phyloP scores from a whole-genome alignment of 1,140 invertebrate species.

The Drepana arcuata region DNA sequence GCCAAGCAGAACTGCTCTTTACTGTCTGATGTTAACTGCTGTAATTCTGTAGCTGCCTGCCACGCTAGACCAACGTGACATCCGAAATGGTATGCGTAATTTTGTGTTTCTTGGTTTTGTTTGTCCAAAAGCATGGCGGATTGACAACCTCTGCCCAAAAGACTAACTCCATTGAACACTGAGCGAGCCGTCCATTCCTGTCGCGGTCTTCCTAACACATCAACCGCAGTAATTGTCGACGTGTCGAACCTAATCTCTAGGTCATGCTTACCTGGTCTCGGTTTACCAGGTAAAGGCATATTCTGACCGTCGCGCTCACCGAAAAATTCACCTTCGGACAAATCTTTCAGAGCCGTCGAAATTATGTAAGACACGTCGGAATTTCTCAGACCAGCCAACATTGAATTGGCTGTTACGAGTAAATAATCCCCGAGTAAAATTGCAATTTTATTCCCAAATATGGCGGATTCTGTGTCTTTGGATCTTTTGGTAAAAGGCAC shows the following conservation, averaged over 20 bases:
- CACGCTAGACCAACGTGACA: slow-evolving; percentile 87
- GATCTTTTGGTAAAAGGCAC: slow-evolving; percentile 72
- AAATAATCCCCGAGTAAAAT: slow-evolving; percentile 91
- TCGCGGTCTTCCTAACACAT: slow-evolving; percentile 76
- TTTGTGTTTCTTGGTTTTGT: slow-evolving; percentile 76
- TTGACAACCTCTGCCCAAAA: slow-evolving; percentile 88
- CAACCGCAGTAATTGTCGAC: slow-evolving; percentile 48
- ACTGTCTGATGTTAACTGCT: slow-evolving; percentile 49
- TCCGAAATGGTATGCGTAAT: slow-evolving; percentile 86
- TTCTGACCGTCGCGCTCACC: slow-evolving; percentile 84
- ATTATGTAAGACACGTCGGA: slow-evolving; percentile 87
- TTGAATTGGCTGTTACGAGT: slow-evolving; percentile 85
- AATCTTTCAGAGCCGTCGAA: slow-evolving; percentile 84
- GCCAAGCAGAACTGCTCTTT: slow-evolving; percentile 76
- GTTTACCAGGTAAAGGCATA: slow-evolving; percentile 80
- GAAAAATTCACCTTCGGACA: slow-evolving; percentile 89
- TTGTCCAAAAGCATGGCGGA: slow-evolving; percentile 84
- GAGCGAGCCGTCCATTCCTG: slow-evolving; percentile 89
- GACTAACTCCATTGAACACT: slow-evolving; percentile 81
- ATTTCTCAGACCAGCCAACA: slow-evolving; percentile 80
- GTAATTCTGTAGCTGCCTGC: slow-evolving; percentile 80
- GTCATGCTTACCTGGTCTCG: slow-evolving; percentile 39
- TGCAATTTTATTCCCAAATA: slow-evolving; percentile 93
- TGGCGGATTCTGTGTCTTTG: slow-evolving; percentile 53
- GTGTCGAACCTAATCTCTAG: slow-evolving; percentile 43